Evolutionary conservation across 1,140 invertebrate species (phyloP), one percentile per base, ranked within the genome.

Genomic region (Elysia chlorotica): DNA sequence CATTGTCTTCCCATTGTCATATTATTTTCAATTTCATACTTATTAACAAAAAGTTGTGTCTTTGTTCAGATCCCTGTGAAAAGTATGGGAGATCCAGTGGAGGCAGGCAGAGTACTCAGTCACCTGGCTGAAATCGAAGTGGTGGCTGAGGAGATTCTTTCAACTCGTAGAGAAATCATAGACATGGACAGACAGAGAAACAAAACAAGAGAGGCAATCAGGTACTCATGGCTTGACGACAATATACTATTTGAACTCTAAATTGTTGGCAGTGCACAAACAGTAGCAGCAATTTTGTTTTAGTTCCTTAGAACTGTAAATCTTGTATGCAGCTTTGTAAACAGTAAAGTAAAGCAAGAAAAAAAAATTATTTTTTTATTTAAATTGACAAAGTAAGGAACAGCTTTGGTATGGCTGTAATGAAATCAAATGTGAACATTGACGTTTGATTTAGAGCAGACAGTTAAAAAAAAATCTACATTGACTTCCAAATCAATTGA

Each of bases 111-210:
- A n/a, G n/a, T n/a, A n/a, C n/a, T n/a, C n/a, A n/a, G n/a, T n/a
- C n/a, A 90, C 73, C 78, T 92, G 56, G 79, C 87, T 73, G 82
- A 89, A 76, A 85, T 92, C 41, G 92, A 92, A 84, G 82, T 82
- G 41, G 88, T 90, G 72, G 92, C 91, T 25, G 90, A 91, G 56
- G 91, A 92, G 75, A 90, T 92, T 76, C 81, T 92, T 0, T 88
- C 88, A 53, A 92, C 94, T 84, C 91, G 90, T 82, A 90, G 91
- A 72, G 93, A 94, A 86, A 89, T 95, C 72, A 86, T 94, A 65
- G 90, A 91, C 65, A 86, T 95, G 71, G 94, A 95, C 82, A 92
- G 92, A 81, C 89, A 91, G 81, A 88, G 94, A 79, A 93, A 95
- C 81, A 90, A 92, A 74, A 93, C 93, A 75, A 89, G 94, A 57